phyloP scores from a whole-genome alignment of 1,140 invertebrate species.

The Halyomorpha halys region DNA sequence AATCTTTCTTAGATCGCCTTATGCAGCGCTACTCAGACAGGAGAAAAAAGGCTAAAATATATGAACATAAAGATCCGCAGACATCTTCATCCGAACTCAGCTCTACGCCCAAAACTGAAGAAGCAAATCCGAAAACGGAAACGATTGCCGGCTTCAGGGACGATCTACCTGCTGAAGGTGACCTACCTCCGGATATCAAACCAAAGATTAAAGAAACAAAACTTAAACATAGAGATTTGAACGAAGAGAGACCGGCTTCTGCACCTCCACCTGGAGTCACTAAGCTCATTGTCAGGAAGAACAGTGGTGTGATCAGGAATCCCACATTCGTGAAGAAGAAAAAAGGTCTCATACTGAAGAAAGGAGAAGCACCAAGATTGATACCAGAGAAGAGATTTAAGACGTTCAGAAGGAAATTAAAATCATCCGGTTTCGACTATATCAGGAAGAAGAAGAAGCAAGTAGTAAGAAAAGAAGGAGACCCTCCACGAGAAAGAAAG shows the following conservation, averaged over 20 bases:
- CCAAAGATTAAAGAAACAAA: conserved; percentile 20
- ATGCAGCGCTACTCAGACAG: conserved; percentile 31
- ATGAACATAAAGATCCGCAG: background rate
- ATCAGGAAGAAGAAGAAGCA: conserved; percentile 75
- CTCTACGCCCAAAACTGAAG: background rate
- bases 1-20: conserved; percentile 43
- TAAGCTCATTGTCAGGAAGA: conserved; percentile 37
- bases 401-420: conserved; percentile 48
- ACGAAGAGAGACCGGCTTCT: conserved; percentile 55
- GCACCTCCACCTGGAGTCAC: conserved; percentile 39
- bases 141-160: conserved; percentile 6
- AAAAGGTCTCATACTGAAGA: conserved; percentile 1
- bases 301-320: conserved; percentile 41
- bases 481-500: conserved; percentile 36
- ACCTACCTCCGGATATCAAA: conserved; percentile 7
- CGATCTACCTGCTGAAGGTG: conserved; percentile 9
- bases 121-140: background rate
- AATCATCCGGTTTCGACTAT: conserved; percentile 71
- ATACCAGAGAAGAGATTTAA: conserved; percentile 36
- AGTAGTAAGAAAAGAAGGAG: conserved; percentile 36
- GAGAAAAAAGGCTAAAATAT: conserved; percentile 36
- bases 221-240: conserved; percentile 40
- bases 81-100: background rate
- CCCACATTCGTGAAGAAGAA: conserved; percentile 23
- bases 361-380: conserved; percentile 10